Conservation (phyloP, 2,797 vertebrate genomes). For the Mareca strepera region DNA sequence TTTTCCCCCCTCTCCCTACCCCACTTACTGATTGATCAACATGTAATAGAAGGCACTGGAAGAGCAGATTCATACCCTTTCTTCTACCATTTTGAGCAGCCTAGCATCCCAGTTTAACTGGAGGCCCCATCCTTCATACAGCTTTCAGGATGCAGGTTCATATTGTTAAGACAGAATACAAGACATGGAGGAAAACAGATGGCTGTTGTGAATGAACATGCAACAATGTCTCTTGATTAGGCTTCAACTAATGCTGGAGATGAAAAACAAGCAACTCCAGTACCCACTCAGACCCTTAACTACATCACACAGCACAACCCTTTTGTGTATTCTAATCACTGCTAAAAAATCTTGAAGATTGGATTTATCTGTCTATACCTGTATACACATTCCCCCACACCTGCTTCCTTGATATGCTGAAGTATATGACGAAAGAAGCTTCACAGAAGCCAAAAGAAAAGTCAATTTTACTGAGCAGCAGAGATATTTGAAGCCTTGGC, state of each 20-base stretch:
- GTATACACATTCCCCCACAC: background rate
- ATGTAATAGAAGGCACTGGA: background rate
- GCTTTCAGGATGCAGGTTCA: background rate
- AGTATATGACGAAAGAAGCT: background rate
- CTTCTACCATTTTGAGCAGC: background rate
- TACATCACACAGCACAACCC: conserved; percentile 29
- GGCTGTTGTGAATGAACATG: background rate
- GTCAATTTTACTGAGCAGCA: background rate
- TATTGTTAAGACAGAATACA: background rate
- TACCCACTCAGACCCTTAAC: conserved; percentile 57
- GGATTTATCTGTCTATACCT: background rate
- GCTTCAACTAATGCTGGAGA: conserved; percentile 23
- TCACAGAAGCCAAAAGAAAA: background rate
- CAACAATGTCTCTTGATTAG: background rate
- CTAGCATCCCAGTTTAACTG: background rate
- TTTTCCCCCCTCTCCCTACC: background rate
- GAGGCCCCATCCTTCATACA: background rate
- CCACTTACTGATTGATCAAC: background rate
- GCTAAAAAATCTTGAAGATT: background rate
- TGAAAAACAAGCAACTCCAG: conserved; percentile 39
- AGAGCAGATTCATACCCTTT: background rate
- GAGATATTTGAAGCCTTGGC: background rate
- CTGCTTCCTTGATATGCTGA: background rate
- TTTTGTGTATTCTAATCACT: conserved; percentile 28
- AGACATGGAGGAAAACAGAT: background rate